Conservation (phyloP, 2,113 vertebrate species). For the Trachemys scripta region DNA sequence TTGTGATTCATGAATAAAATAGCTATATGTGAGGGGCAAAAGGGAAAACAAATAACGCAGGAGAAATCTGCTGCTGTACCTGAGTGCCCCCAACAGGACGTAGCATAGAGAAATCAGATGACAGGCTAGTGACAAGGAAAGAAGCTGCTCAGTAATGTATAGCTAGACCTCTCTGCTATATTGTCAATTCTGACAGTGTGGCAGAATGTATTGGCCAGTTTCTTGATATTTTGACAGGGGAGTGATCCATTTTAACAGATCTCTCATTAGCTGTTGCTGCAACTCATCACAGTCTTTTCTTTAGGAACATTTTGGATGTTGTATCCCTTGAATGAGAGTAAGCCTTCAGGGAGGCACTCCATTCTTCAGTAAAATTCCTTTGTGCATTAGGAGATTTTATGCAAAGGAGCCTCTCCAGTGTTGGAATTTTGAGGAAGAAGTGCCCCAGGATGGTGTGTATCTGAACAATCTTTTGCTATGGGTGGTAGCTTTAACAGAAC, state of each 20-base stretch:
- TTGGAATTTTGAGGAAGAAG: background rate
- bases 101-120: slow-evolving; percentile 11
- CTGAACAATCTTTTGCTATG: background rate
- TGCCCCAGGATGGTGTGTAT: background rate
- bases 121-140: background rate
- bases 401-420: background rate
- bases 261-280: background rate
- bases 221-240: slow-evolving; percentile 39
- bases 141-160: slow-evolving; percentile 38
- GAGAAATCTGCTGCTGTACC: slow-evolving; percentile 60
- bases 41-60: background rate
- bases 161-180: background rate
- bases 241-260: slow-evolving; percentile 50
- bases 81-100: slow-evolving; percentile 77
- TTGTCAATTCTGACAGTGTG: slow-evolving; percentile 28
- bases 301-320: background rate
- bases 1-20: slow-evolving; percentile 35
- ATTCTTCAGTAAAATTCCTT: background rate
- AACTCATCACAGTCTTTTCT: slow-evolving; percentile 23
- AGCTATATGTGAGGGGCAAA: slow-evolving; percentile 26
- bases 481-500: background rate
- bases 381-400: background rate
- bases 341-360: background rate
- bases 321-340: background rate
- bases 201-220: slow-evolving; percentile 23